Evolutionary conservation across 2,888 invertebrate species (phyloP).

Genomic region (Aphidius colemani): DNA sequence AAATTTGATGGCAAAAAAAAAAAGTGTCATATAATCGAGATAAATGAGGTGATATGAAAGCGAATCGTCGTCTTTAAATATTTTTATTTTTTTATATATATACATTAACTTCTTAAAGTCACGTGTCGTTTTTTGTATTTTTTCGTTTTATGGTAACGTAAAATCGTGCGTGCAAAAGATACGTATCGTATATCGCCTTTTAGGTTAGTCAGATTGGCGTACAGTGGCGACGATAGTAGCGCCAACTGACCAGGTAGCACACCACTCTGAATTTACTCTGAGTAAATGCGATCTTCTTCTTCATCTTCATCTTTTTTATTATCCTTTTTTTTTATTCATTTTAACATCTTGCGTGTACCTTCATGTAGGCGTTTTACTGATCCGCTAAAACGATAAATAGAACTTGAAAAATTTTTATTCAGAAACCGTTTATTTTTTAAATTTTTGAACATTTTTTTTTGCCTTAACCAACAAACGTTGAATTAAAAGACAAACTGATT

Average conservation of each 20-base stretch:
- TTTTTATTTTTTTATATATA: constrained; percentile 3
- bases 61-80: constrained; percentile 19
- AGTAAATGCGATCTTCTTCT: background rate
- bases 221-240: constrained; percentile 15
- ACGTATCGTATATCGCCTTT: constrained; percentile 10
- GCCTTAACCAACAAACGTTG: too few relatives aligned
- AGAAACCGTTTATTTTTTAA: too few relatives aligned
- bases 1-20: constrained; percentile 9
- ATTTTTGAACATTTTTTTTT: too few relatives aligned
- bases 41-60: constrained; percentile 23
- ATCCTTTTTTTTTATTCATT: too few relatives aligned
- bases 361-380: constrained; percentile 36
- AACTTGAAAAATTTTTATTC: too few relatives aligned
- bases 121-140: too few relatives aligned
- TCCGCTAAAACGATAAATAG: too few relatives aligned
- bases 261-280: background rate
- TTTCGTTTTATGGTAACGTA: constrained; percentile 18
- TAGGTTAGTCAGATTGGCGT: too few relatives aligned
- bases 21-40: constrained; percentile 27
- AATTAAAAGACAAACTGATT: too few relatives aligned
- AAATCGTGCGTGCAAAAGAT: constrained; percentile 25
- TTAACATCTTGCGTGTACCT: constrained; percentile 21
- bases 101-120: background rate
- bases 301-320: background rate
- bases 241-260: constrained; percentile 24